Conservation (phyloP, 1,140 invertebrate genomes). For the Octopus sinensis region DNA sequence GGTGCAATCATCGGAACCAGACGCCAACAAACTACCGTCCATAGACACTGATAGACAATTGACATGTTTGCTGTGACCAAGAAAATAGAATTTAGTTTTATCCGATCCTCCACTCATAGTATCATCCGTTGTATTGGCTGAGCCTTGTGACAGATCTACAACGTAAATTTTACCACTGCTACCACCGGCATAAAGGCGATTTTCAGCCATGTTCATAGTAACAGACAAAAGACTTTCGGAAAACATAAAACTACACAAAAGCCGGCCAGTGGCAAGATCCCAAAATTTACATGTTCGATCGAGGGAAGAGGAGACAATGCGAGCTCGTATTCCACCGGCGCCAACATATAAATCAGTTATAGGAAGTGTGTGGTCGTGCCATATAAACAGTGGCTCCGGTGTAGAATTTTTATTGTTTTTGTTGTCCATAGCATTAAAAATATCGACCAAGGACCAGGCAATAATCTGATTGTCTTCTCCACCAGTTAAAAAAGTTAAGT, state of each 20-base stretch:
- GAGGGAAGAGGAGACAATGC: conserved; percentile 73
- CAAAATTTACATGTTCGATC: conserved; percentile 79
- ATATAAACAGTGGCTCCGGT: conserved; percentile 35
- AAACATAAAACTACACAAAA: conserved; percentile 74
- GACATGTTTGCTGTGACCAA: conserved; percentile 65
- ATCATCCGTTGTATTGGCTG: neutral
- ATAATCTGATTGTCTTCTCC: conserved; percentile 81
- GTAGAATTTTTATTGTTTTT: neutral
- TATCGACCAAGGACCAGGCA: conserved; percentile 66
- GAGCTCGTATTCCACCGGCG: conserved; percentile 62
- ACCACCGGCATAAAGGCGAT: conserved; percentile 71
- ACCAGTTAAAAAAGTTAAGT: conserved; percentile 71
- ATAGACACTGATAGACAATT: conserved; percentile 70
- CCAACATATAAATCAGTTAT: conserved; percentile 71
- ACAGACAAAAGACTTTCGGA: conserved; percentile 69
- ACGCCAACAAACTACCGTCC: conserved; percentile 69
- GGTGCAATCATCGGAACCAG: conserved; percentile 71
- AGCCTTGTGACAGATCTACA: neutral
- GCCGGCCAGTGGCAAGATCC: conserved; percentile 66
- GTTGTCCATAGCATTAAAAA: neutral
- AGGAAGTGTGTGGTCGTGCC: conserved; percentile 62
- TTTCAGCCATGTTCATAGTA: conserved; percentile 69
- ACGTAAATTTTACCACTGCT: conserved; percentile 61
- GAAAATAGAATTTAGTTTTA: neutral
- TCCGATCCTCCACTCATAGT: neutral